Conservation (phyloP, 2,888 invertebrate genomes). For the Octonoba sinensis region DNA sequence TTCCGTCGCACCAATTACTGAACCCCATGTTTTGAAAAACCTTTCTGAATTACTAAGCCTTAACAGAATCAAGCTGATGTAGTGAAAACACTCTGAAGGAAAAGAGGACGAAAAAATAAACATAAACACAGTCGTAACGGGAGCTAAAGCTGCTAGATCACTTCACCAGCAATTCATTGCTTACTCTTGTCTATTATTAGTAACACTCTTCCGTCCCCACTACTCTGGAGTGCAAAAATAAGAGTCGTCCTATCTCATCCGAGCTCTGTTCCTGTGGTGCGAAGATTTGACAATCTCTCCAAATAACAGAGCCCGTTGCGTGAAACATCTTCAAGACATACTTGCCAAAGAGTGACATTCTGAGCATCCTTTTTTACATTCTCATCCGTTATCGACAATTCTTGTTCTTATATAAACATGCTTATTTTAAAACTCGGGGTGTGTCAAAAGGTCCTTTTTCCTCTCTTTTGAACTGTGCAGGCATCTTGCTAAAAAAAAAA, state of each 20-base stretch:
- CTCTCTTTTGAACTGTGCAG: slow-evolving; percentile 4
- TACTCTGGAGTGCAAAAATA: slow-evolving; percentile 5
- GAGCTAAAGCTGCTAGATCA: slow-evolving; percentile 36
- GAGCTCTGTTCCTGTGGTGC: slow-evolving; percentile 12
- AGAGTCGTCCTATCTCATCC: slow-evolving; percentile 43
- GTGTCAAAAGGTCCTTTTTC: slow-evolving; percentile 11
- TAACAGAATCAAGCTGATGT: too few relatives aligned
- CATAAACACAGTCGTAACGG: slow-evolving; percentile 13
- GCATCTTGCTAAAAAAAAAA: neutral
- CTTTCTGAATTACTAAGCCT: too few relatives aligned
- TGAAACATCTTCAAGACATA: slow-evolving; percentile 35
- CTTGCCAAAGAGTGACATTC: slow-evolving; percentile 30
- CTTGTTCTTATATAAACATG: slow-evolving; percentile 47
- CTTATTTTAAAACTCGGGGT: slow-evolving; percentile 45
- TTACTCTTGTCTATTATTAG: slow-evolving; percentile 50
- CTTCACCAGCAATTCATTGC: slow-evolving; percentile 13
- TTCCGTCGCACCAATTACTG: too few relatives aligned
- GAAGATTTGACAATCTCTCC: slow-evolving; percentile 58
- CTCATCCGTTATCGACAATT: neutral
- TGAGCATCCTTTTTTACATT: slow-evolving; percentile 2
- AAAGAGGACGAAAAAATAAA: too few relatives aligned
- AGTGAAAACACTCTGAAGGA: too few relatives aligned
- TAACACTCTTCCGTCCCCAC: slow-evolving; percentile 31
- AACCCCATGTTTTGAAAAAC: too few relatives aligned
- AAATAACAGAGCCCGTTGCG: slow-evolving; percentile 44